These are phyloP conservation scores for Meloidogyne floridensis DNA, from an alignment of 1,140 invertebrate species.

Conservation along the genomic window DNA sequence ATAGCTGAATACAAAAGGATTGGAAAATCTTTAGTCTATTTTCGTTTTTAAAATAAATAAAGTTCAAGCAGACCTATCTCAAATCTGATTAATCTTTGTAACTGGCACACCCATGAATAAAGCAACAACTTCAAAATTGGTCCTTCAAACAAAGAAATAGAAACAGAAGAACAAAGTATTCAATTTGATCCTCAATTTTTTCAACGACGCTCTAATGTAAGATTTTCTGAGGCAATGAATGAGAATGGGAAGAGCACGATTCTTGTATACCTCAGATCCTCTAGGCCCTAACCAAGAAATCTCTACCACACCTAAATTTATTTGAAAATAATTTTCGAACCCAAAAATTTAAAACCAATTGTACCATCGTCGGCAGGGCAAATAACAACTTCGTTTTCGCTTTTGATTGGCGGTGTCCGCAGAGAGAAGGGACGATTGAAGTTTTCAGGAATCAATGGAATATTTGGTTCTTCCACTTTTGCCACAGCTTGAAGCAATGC, in stretches of 20 bases:
- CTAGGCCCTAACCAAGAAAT: constrained; percentile 81
- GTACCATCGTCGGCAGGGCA: constrained; percentile 85
- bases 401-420: constrained; percentile 70
- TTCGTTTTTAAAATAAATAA: not conserved
- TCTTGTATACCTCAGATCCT: constrained; percentile 58
- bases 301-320: constrained; percentile 75
- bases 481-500: constrained; percentile 66
- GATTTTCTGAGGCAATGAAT: constrained; percentile 76
- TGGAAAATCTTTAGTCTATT: too few species aligned
- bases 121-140: constrained; percentile 72
- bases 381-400: constrained; percentile 66
- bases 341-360: constrained; percentile 52
- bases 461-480: constrained; percentile 69
- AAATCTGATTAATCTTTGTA: constrained; percentile 73
- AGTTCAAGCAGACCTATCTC: constrained; percentile 68
- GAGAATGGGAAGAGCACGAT: constrained; percentile 24
- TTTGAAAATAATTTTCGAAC: not conserved
- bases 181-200: constrained; percentile 75
- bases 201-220: constrained; percentile 77
- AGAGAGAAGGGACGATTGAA: constrained; percentile 68
- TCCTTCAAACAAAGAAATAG: constrained; percentile 52
- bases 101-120: constrained; percentile 78
- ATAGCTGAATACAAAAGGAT: too few species aligned
- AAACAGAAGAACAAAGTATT: constrained; percentile 78
- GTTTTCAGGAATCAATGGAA: constrained; percentile 71